Percentiles rank a stretch among this genome's conserved stretches.
Evolutionary conservation across 2,113 vertebrate genomes (phyloP).

Genomic region (Mixornis gularis): DNA sequence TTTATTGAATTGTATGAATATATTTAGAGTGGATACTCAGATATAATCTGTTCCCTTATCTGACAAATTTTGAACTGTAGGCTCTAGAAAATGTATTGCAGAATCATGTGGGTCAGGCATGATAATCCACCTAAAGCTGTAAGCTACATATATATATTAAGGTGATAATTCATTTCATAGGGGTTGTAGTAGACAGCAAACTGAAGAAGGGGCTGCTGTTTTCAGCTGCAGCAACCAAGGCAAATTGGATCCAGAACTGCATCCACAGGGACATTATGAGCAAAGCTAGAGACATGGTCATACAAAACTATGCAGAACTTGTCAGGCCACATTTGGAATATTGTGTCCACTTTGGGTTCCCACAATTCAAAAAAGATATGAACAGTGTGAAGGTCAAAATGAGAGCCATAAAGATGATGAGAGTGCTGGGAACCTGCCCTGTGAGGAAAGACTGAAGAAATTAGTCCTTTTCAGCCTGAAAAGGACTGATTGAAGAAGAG

Average conservation of each 20-base stretch:
- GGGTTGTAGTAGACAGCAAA: neutral
- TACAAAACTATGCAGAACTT: neutral
- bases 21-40: neutral
- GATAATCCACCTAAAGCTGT: neutral
- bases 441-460: neutral
- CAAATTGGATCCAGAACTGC: neutral
- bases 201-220: neutral
- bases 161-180: neutral
- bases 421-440: neutral
- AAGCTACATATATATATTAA: neutral
- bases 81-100: neutral
- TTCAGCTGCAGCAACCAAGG: neutral
- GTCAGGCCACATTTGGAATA: no score
- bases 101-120: neutral
- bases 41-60: neutral
- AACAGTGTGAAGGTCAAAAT: neutral
- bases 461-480: neutral
- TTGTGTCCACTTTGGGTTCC: neutral
- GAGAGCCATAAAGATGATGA: neutral
- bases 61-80: neutral
- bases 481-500: neutral
- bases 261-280: neutral
- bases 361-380: neutral
- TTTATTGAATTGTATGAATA: neutral
- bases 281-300: neutral